Base-by-base conservation (phyloP, 2,888 invertebrate species). In the Eupeodes latifasciatus region DNA sequence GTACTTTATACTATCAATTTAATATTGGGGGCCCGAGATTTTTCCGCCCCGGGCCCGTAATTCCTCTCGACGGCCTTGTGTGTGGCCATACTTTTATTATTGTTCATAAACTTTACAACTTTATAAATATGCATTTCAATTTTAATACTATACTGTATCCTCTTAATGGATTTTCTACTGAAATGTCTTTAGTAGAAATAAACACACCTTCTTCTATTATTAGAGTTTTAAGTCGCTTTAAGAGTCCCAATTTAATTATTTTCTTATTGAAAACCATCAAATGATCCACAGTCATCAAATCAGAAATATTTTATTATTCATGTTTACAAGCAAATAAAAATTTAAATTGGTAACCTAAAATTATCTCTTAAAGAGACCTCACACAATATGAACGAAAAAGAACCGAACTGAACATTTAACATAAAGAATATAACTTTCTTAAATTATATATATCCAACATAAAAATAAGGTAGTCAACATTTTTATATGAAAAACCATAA, bases 291-390 rank as follows among this genome's bases (percentile, higher is more conserved):
- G 27, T 6, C 14, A 57, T 57, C 0, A 27, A 57, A 57, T 7
- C 27, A 14, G 4, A 10, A 27, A 12, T 5, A 11, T 4, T 27
- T 57, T 57, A 11, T 27, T 57, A 1, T 57, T 57, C 3, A 12
- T 14, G 10, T 47, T 34, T 7, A 12, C 14, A 59, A 36, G 1
- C 9, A 59, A 36, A 27, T 27, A 1, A 19, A 19, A 16, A n/a
- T 44, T 55, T 19, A 27, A 47, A 47, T 59, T 34, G 11, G 47
- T 72, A 59, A 59, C 34, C 34, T 59, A n/a, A 59, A 64, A 49
- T 76, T 53, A 57, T 62, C 55, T 14, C 57, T 16, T 14, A 27
- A 12, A 27, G 10, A 66, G 75, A 71, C 80, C 69, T 55, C 84
- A 84, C 79, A 79, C 79, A 79, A 61, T 74, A 16, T 14, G 40